Conservation (phyloP, 2,797 vertebrate genomes). For the Cyclopterus lumpus region DNA sequence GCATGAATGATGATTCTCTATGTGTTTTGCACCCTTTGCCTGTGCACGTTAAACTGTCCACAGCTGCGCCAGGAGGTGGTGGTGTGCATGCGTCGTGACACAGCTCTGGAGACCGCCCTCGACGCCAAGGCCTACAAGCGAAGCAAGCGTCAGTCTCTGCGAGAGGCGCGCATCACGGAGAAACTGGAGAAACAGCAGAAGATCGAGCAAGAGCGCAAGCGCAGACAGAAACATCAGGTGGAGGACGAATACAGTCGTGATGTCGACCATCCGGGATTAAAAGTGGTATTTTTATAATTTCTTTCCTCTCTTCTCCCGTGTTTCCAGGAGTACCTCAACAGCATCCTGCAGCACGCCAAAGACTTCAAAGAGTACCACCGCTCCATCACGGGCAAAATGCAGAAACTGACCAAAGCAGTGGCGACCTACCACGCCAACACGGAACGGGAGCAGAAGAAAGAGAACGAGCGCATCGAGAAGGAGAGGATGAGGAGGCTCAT, state of each 20-base stretch:
- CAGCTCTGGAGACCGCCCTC: conserved; percentile 93
- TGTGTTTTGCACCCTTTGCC: not conserved
- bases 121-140: conserved; percentile 98
- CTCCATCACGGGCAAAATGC: conserved; percentile 94
- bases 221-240: conserved; percentile 97
- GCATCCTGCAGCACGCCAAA: conserved; percentile 98
- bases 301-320: not conserved
- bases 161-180: conserved; percentile 96
- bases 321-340: conserved; percentile 96
- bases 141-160: conserved; percentile 95
- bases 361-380: conserved; percentile 99
- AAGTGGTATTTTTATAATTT: not conserved
- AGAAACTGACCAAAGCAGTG: conserved; percentile 96
- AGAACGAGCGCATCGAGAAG: conserved; percentile 97
- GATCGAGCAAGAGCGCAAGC: conserved; percentile 97
- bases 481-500: conserved; percentile 97
- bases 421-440: conserved; percentile 98
- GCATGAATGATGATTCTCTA: not conserved
- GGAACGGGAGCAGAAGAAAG: conserved; percentile 97
- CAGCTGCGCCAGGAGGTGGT: conserved; percentile 97
- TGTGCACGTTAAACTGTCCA: not conserved
- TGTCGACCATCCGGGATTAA: not conserved
- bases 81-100: conserved; percentile 97
- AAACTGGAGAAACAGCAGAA: conserved; percentile 99
- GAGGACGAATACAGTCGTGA: not conserved